Base-by-base conservation (phyloP, 2,797 vertebrate genomes). In the Lagorchestes hirsutus region DNA sequence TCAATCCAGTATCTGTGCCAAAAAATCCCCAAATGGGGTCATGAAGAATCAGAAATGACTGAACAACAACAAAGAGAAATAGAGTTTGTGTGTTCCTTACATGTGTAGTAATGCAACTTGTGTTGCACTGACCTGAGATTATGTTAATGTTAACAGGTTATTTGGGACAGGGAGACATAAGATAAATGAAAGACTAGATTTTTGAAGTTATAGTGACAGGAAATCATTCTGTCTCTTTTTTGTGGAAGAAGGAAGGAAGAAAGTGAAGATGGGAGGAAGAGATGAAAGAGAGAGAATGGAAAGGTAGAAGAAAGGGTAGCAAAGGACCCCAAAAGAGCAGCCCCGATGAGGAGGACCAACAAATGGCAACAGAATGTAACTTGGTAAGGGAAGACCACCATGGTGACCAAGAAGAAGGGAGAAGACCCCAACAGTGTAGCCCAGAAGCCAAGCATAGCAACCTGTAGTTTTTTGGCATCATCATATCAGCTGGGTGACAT, bases 121-220 rank as follows among this genome's bases (percentile, higher is more conserved):
- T 57, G 62, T 9, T 82, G 29, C 18, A 67, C 3, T 55, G 9
- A 2, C 57, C 52, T 74, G 90, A 96, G 74, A 91, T 82, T 92
- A 54, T 90, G 67, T 31, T 92, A 92, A 5, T 93, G 8, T 91
- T 16, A 54, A 54, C 57, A 94, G 95, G 92, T 94, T 94, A 67
- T 92, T 90, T 27, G 58, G 92, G 93, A 10, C 14, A 92, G 27
- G 91, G 50, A 90, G 92, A 90, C 29, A 11, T n/a, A 87, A 54
- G 31, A 40, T 9, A 67, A 50, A 57, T 55, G 1, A 22, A 12
- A 0, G 22, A 34, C 34, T 95, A 54, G 40, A 62, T 93, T 93
- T n/a, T 57, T 87, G 54, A 55, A 54, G 18, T 55, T 92, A 46
- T 50, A 94, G 27, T 55, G 58, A 57, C 27, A 54, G 55, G 90